Percentiles rank a stretch among this genome's conserved stretches.
Evolutionary conservation across 2,797 vertebrate species (phyloP).

Genomic region (Nyctalus aviator): DNA sequence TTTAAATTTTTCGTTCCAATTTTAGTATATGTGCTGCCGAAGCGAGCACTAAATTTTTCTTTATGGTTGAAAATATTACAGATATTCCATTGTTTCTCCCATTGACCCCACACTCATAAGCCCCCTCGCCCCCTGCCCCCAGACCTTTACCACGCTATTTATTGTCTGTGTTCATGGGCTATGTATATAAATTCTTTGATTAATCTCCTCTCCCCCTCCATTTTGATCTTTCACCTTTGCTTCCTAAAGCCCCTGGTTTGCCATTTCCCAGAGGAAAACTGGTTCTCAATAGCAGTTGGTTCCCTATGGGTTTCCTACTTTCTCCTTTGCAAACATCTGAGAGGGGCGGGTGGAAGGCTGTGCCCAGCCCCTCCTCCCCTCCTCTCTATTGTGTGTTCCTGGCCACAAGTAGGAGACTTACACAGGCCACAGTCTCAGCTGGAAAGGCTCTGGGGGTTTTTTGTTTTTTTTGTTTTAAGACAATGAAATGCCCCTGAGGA

Average conservation of each 20-base stretch:
- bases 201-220: too few relatives aligned
- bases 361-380: background rate
- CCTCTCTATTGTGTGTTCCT: background rate
- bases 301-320: background rate
- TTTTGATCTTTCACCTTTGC: background rate
- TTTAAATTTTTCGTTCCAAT: too few relatives aligned
- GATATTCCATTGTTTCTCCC: too few relatives aligned
- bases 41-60: too few relatives aligned
- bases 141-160: too few relatives aligned
- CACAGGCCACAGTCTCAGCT: background rate
- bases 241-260: background rate
- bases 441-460: slow-evolving; percentile 12
- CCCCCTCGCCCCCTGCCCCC: too few relatives aligned
- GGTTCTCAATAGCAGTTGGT: background rate
- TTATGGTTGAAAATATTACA: too few relatives aligned
- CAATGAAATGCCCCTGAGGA: background rate
- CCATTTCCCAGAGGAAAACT: background rate
- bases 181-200: too few relatives aligned
- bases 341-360: too few relatives aligned
- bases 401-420: background rate
- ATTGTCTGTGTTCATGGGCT: too few relatives aligned
- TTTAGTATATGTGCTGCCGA: too few relatives aligned
- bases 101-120: too few relatives aligned
- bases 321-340: background rate
- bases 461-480: background rate